Base-by-base conservation (phyloP, 2,888 invertebrate species). In the Epistrophe grossulariae region DNA sequence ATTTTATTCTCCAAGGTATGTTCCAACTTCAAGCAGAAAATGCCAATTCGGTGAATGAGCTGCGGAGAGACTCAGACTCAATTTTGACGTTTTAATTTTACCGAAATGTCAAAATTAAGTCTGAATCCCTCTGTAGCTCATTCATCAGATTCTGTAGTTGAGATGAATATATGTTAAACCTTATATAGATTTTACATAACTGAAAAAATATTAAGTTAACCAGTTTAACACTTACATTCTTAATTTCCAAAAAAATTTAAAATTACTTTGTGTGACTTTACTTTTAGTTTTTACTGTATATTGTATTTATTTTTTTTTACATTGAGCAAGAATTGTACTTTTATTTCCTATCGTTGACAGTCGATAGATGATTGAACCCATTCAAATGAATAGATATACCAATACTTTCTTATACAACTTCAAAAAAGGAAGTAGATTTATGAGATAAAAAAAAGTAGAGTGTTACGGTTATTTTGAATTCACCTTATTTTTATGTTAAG, bases 401-500 rank as follows among this genome's bases (percentile, higher is more conserved):
- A 24, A 24, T 24, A 24, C 24, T 3, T 24, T 2, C 24, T 3
- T 24, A 24, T 31, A 62, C 13, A 64, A 70, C 38, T 15, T 70
- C n/a, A 50, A 11, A 50, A 11, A 48, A 31, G 38, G 55, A 55
- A 15, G 38, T 40, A 70, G 68, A 52, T 52, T 52, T 70, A 62
- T 59, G 43, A 71, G 1, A 55, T n/a, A 62, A 28, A 52, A 28
- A 55, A 55, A 55, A 38, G 19, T 31, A 48, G 43, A 74, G 57
- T 74, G 80, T 81, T 72, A 81, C 57, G 79, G 85, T 79, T 64
- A 59, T 79, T 45, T 57, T 59, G 79, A 60, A 73, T 87, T 87
- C 74, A 87, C 85, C 83, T 87, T 83, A 83, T 78, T 79, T 87
- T 87, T 87, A 87, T 87, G 85, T 52, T 28, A 11, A 38, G 19